Conservation (phyloP, 53 echinoderm and acorn worm genomes). For the Temnopleurus reevesii region DNA sequence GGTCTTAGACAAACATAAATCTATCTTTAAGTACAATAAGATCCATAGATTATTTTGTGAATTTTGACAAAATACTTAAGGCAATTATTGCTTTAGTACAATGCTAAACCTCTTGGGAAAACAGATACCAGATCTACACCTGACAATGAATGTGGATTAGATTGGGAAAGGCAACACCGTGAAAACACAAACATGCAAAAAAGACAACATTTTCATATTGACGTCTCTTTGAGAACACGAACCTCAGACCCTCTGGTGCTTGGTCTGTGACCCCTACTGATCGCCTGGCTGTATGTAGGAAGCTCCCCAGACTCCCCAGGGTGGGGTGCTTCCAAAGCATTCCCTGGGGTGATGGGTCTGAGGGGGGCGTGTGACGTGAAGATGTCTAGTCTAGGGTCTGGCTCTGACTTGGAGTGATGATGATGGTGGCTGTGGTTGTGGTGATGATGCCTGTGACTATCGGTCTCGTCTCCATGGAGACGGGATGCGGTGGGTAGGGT, state of each 20-base stretch:
- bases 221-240: slow-evolving; percentile 31
- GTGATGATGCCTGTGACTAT: not conserved
- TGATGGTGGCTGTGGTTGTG: slow-evolving; percentile 22
- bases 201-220: slow-evolving; percentile 27
- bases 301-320: slow-evolving; percentile 6
- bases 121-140: too few species aligned
- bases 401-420: slow-evolving; percentile 51
- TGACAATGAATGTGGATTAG: not conserved
- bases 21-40: too few species aligned
- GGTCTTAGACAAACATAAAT: too few species aligned
- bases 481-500: slow-evolving; percentile 4
- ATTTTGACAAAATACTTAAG: too few species aligned
- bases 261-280: slow-evolving; percentile 19
- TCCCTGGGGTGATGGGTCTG: slow-evolving; percentile 50
- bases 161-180: not conserved
- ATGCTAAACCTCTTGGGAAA: too few species aligned
- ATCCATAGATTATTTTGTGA: too few species aligned
- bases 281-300: slow-evolving; percentile 45
- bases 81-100: too few species aligned
- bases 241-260: slow-evolving; percentile 2
- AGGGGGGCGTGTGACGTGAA: slow-evolving; percentile 53
- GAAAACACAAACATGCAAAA: not conserved
- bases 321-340: slow-evolving; percentile 7
- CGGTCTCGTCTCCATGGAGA: slow-evolving; percentile 36
- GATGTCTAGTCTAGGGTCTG: slow-evolving; percentile 30